These are phyloP conservation scores for Atta texana DNA, from an alignment of 1,140 invertebrate species.

Conservation along the genomic window DNA sequence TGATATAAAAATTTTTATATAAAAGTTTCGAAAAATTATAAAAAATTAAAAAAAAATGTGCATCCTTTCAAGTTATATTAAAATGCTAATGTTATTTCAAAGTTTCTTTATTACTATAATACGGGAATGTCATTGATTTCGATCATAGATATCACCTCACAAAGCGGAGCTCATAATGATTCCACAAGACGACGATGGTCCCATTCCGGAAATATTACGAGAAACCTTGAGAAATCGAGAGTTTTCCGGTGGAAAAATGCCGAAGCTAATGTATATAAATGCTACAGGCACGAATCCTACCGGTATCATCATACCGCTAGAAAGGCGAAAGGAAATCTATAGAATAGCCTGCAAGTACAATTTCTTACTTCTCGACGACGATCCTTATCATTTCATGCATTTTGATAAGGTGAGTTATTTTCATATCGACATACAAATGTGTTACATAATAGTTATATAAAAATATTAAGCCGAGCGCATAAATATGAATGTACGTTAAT, in stretches of 20 bases:
- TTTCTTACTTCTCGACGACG: conserved; percentile 93
- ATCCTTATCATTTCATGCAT: conserved; percentile 93
- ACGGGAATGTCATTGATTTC: background rate
- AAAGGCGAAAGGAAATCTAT: conserved; percentile 91
- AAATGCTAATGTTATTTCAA: background rate
- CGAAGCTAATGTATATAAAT: conserved; percentile 88
- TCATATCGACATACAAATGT: background rate
- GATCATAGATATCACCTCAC: conserved; percentile 86
- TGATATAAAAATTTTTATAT: too few species aligned
- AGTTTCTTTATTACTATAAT: background rate
- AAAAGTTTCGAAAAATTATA: too few species aligned
- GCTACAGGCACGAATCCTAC: conserved; percentile 90
- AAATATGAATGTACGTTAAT: background rate
- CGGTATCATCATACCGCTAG: conserved; percentile 89
- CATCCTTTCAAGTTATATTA: background rate
- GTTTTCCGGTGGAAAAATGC: conserved; percentile 87
- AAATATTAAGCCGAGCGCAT: background rate
- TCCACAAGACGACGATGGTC: conserved; percentile 86
- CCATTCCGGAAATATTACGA: conserved; percentile 85
- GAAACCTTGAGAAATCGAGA: conserved; percentile 84
- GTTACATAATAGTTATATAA: background rate
- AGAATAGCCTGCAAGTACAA: conserved; percentile 91
- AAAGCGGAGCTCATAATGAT: conserved; percentile 86
- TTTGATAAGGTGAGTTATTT: conserved; percentile 87
- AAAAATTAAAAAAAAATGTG: background rate